These are phyloP conservation scores for Cydia amplana DNA, from an alignment of 1,140 invertebrate genomes.

Conservation along the genomic window DNA sequence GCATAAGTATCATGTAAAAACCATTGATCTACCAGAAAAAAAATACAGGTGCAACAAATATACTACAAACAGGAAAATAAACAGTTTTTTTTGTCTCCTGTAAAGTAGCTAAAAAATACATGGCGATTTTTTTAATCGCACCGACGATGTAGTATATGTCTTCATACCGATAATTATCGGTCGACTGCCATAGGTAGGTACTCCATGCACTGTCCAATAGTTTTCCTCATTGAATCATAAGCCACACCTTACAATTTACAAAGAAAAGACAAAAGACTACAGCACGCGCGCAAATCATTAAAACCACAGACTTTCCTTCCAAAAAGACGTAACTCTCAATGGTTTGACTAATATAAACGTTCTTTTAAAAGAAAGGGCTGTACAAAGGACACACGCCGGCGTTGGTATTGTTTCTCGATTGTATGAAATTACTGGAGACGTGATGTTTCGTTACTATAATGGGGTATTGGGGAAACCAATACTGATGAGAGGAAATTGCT, in stretches of 20 bases:
- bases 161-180: too few species aligned
- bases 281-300: neutral
- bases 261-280: constrained; percentile 11
- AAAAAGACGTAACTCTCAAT: neutral
- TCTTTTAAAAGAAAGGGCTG: neutral
- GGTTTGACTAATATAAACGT: neutral
- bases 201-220: neutral
- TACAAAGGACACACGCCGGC: constrained; percentile 13
- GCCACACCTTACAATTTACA: constrained; percentile 12
- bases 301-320: neutral
- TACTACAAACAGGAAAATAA: too few species aligned
- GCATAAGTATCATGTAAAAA: too few species aligned
- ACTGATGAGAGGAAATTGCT: neutral
- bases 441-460: constrained; percentile 19
- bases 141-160: too few species aligned
- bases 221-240: constrained; percentile 6
- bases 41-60: too few species aligned
- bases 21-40: too few species aligned
- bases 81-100: too few species aligned
- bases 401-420: constrained; percentile 28
- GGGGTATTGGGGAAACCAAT: neutral
- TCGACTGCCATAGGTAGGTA: neutral
- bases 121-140: too few species aligned
- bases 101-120: too few species aligned
- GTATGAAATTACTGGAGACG: constrained; percentile 20